Evolutionary conservation across 2,797 vertebrate genomes (phyloP).

Genomic region (Cichlasoma orientale): DNA sequence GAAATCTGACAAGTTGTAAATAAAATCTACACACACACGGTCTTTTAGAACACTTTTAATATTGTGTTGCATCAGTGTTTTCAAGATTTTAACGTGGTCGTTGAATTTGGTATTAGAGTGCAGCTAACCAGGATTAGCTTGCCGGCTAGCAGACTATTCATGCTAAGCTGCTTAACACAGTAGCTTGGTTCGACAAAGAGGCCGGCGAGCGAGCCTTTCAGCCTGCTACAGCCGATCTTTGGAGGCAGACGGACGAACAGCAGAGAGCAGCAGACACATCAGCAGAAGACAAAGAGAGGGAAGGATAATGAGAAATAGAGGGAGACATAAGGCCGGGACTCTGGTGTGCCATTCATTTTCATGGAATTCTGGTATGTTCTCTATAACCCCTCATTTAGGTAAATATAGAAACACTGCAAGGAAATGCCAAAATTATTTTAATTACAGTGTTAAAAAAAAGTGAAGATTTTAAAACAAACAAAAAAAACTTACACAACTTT

Average conservation of each 20-base stretch:
- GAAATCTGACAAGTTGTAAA: not conserved
- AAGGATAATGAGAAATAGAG: conserved; percentile 52
- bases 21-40: not conserved
- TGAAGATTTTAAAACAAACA: not conserved
- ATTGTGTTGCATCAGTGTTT: not conserved
- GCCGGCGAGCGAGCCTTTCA: conserved; percentile 39
- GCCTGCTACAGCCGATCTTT: conserved; percentile 44
- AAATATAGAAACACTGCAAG: not conserved
- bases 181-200: conserved; percentile 34
- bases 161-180: conserved; percentile 42
- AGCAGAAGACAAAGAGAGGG: conserved; percentile 53
- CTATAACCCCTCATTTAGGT: not conserved
- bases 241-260: conserved; percentile 53
- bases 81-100: conserved; percentile 1
- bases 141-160: conserved; percentile 28
- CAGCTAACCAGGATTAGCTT: conserved; percentile 29
- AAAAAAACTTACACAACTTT: not conserved
- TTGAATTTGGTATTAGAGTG: conserved; percentile 11
- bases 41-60: not conserved
- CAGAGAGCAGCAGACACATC: conserved; percentile 54
- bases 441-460: not conserved
- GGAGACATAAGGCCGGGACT: conserved; percentile 43
- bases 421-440: not conserved
- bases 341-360: conserved; percentile 44
- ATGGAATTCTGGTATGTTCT: conserved; percentile 2